These are phyloP conservation scores for Rhingia campestris DNA, from an alignment of 2,888 invertebrate genomes.

Conservation along the genomic window DNA sequence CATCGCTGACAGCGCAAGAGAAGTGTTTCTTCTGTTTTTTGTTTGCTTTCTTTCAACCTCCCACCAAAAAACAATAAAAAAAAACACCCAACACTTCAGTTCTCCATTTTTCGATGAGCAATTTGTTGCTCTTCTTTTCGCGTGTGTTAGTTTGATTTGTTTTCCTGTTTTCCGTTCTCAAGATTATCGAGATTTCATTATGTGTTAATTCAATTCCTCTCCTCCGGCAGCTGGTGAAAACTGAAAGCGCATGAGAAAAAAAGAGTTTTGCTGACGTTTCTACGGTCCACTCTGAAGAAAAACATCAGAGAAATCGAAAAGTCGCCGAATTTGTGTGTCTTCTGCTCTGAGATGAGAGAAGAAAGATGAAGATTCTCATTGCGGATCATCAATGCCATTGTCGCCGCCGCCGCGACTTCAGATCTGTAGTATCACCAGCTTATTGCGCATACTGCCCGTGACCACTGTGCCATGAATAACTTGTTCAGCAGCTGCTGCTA, in stretches of 20 bases:
- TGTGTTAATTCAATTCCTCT: constrained; percentile 3
- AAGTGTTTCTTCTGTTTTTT: constrained; percentile 45
- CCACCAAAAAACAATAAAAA: constrained; percentile 42
- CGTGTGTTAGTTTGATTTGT: constrained; percentile 20
- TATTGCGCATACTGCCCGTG: constrained; percentile 38
- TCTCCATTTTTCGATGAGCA: constrained; percentile 42
- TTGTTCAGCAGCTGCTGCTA: constrained; percentile 31
- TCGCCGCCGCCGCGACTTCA: constrained; percentile 43
- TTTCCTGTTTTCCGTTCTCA: not conserved
- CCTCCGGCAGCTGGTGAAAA: constrained; percentile 41
- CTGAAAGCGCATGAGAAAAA: not conserved
- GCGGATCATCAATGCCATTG: constrained; percentile 36
- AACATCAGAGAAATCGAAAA: constrained; percentile 50
- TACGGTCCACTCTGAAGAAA: constrained; percentile 1
- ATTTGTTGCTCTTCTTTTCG: constrained; percentile 63
- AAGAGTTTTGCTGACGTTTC: constrained; percentile 61
- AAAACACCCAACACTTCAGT: not conserved
- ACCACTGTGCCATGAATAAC: constrained; percentile 68
- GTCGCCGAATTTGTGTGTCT: constrained; percentile 23
- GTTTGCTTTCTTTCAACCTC: constrained; percentile 28
- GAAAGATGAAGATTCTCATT: constrained; percentile 59
- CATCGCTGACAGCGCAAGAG: constrained; percentile 36
- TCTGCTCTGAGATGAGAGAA: constrained; percentile 56
- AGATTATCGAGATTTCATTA: constrained; percentile 4
- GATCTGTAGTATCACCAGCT: constrained; percentile 33